phyloP scores from a whole-genome alignment of 2,888 invertebrate species.

The Orthosia gothica region DNA sequence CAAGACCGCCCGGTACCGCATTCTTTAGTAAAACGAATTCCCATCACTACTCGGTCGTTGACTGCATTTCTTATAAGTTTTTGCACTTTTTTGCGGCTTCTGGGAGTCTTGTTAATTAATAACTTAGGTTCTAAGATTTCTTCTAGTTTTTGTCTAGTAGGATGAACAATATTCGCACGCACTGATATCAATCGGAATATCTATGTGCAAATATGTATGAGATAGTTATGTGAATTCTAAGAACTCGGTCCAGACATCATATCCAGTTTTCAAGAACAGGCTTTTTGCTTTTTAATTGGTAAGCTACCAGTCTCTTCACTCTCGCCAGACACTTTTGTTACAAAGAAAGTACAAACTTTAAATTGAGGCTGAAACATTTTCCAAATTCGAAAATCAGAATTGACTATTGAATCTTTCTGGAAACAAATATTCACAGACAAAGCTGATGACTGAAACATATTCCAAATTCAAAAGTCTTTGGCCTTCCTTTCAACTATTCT shows the following conservation, averaged over 20 bases:
- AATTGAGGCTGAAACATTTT: constrained; percentile 1
- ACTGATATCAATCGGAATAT: too few relatives aligned
- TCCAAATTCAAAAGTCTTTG: neutral
- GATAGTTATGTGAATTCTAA: neutral
- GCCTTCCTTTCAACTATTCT: neutral
- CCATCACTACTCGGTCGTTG: constrained; percentile 83
- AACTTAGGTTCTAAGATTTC: neutral
- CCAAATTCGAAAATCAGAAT: neutral
- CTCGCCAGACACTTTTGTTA: neutral
- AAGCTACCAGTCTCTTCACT: neutral
- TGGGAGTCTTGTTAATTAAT: neutral
- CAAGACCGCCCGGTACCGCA: constrained; percentile 81
- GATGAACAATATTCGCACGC: neutral
- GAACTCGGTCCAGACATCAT: neutral
- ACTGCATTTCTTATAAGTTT: constrained; percentile 66
- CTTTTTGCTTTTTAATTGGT: neutral
- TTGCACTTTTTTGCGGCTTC: constrained; percentile 9
- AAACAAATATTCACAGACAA: neutral
- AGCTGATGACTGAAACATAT: neutral
- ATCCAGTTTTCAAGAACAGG: neutral
- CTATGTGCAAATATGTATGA: too few relatives aligned
- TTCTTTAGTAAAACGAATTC: constrained; percentile 80
- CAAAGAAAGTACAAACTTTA: neutral
- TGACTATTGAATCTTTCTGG: neutral
- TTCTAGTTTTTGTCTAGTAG: neutral